Conservation (phyloP, 1,140 invertebrate genomes). For the Ceratoteleas bidentatus region DNA sequence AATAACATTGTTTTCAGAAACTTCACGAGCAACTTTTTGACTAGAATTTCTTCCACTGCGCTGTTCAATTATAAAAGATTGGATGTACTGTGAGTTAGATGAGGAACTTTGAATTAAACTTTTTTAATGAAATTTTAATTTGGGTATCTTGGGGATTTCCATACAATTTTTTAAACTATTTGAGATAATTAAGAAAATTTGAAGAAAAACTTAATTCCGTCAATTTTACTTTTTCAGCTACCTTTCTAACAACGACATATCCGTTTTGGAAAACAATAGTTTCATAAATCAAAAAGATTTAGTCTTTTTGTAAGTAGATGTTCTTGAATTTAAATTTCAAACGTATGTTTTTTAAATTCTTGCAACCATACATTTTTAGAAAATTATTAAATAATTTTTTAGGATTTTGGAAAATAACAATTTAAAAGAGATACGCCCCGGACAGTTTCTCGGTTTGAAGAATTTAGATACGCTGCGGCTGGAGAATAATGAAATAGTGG, state of each 20-base stretch:
- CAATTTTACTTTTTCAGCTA: conserved; percentile 64
- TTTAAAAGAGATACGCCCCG: conserved; percentile 74
- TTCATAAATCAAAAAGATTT: conserved; percentile 70
- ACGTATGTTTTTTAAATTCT: not conserved
- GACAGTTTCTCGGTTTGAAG: conserved; percentile 76
- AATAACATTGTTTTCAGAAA: conserved; percentile 22
- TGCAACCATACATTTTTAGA: conserved; percentile 4
- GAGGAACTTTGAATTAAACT: too few relatives aligned
- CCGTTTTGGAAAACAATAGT: conserved; percentile 56
- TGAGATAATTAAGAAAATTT: not conserved
- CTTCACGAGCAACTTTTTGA: conserved; percentile 22
- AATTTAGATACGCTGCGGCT: conserved; percentile 79
- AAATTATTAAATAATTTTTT: conserved; percentile 65
- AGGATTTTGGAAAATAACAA: conserved; percentile 80
- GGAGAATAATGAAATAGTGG: conserved; percentile 76
- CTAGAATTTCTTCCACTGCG: not conserved
- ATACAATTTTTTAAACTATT: conserved; percentile 5
- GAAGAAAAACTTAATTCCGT: not conserved
- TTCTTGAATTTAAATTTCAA: too few relatives aligned
- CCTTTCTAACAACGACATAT: conserved; percentile 69
- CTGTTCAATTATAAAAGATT: conserved; percentile 29
- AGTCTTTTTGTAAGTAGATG: conserved; percentile 71
- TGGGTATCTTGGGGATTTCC: too few relatives aligned
- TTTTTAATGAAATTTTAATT: too few relatives aligned
- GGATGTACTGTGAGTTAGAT: conserved; percentile 22